These are phyloP conservation scores for Ailurus styani DNA, from an alignment of 2,113 vertebrate genomes.

Conservation along the genomic window DNA sequence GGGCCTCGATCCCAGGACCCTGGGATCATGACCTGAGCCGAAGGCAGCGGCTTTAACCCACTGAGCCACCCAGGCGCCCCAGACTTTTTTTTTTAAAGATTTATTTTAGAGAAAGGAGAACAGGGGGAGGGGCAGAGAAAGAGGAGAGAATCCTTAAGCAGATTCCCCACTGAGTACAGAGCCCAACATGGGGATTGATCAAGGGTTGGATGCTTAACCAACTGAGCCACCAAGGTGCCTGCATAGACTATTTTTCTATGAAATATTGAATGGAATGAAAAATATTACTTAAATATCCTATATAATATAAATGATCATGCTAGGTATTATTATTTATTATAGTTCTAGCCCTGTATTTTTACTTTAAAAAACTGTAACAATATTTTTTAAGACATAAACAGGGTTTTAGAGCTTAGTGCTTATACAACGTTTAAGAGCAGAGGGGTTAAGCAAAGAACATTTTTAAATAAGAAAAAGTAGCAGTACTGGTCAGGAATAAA, in stretches of 20 bases:
- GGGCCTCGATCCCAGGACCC: no score
- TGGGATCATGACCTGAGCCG: no score
- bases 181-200: neutral
- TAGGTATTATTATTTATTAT: neutral
- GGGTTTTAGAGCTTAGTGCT: neutral
- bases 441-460: neutral
- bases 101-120: neutral
- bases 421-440: neutral
- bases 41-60: no score
- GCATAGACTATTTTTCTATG: neutral
- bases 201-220: neutral
- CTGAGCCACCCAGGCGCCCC: no score
- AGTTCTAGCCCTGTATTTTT: neutral
- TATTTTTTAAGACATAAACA: neutral
- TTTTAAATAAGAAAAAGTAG: neutral
- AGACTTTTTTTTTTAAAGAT: neutral
- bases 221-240: neutral
- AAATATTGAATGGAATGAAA: neutral
- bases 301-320: neutral
- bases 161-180: neutral
- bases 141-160: neutral
- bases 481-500: slow-evolving; percentile 16
- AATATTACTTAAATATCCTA: neutral
- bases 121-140: neutral
- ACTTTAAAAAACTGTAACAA: neutral